Conservation (phyloP, 2,888 invertebrate species). For the Cosmia trapezina region DNA sequence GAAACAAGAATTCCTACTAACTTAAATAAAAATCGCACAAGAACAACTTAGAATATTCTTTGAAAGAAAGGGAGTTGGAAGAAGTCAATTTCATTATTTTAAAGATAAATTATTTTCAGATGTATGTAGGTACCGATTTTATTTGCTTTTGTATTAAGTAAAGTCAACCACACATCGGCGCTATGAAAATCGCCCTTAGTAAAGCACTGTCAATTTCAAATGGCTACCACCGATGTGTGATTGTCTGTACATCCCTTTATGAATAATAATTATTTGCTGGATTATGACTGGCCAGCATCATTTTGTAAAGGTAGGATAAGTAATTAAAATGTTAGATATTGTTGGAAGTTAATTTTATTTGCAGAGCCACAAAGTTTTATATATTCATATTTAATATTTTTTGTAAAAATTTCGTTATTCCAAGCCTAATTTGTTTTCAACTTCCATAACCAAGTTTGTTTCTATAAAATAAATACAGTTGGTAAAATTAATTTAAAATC, state of each 20-base stretch:
- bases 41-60: not conserved
- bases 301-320: not conserved
- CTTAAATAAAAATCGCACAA: not conserved
- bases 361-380: constrained; percentile 9
- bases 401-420: constrained; percentile 12
- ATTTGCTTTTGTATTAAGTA: not conserved
- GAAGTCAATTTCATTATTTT: not conserved
- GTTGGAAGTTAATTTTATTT: constrained; percentile 26
- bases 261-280: constrained; percentile 8
- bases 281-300: not conserved
- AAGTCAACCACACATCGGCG: not conserved
- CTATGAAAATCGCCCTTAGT: not conserved
- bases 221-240: not conserved
- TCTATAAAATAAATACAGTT: constrained; percentile 7
- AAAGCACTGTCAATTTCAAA: not conserved
- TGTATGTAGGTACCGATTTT: not conserved
- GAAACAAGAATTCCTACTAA: not conserved
- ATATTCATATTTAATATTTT: constrained; percentile 17
- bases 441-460: constrained; percentile 10
- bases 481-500: constrained; percentile 7
- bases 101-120: not conserved
- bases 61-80: not conserved
- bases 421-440: constrained; percentile 12
- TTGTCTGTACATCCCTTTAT: not conserved
- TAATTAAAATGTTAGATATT: constrained; percentile 14